A percentile compares a stretch with the other conserved stretches of the same genome.
phyloP scores from a whole-genome alignment of 2,888 invertebrate genomes.

The Autographa pulchrina region DNA sequence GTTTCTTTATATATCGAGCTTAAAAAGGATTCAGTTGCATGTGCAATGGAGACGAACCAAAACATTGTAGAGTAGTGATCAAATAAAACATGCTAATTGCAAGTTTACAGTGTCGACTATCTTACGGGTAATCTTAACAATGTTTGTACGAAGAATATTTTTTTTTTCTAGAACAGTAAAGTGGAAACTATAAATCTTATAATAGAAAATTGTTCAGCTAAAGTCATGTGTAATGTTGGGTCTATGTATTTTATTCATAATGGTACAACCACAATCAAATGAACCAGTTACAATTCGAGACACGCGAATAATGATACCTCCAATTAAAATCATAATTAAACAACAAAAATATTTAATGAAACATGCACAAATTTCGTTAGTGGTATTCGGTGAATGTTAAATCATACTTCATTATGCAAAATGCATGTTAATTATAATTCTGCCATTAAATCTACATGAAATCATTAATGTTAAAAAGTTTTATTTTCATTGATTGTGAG shows the following conservation, averaged over 20 bases:
- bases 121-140: neutral
- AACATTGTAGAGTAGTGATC: slow-evolving; percentile 32
- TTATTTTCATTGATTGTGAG: slow-evolving; percentile 20
- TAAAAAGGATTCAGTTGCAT: too few species aligned
- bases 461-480: slow-evolving; percentile 18
- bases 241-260: neutral
- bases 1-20: too few species aligned
- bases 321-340: neutral
- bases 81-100: slow-evolving; percentile 48
- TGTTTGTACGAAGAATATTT: neutral
- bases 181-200: neutral
- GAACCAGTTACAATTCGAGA: neutral
- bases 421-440: slow-evolving; percentile 16
- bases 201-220: neutral
- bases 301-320: neutral
- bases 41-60: slow-evolving; percentile 31
- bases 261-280: neutral
- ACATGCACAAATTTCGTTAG: slow-evolving; percentile 5
- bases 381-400: neutral
- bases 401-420: neutral
- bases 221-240: too few species aligned
- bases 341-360: neutral
- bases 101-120: slow-evolving; percentile 3
- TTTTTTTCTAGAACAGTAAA: neutral
- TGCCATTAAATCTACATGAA: neutral